Base-by-base conservation (phyloP, 2,113 vertebrate species). In the Vulpes vulpes region DNA sequence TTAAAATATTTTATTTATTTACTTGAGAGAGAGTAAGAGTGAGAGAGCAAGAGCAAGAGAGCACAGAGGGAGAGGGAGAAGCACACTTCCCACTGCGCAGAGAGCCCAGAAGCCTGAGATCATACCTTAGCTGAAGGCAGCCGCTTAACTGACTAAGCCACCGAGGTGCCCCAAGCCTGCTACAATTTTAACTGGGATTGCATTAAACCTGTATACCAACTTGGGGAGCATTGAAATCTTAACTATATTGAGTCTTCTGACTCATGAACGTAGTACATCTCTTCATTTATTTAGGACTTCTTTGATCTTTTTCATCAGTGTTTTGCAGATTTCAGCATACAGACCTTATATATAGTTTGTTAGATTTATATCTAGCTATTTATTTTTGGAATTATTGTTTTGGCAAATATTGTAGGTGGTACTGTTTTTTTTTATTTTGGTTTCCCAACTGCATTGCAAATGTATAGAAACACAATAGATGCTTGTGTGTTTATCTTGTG, bases 401-500 rank as follows among this genome's bases (percentile, higher is more conserved):
- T 51, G 27, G 25, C 43, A 83, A 32, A 60, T 89, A 78, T 82
- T 89, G 8, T 88, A 82, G 76, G 74, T 96, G 7, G 7, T 43
- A 90, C 51, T 93, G 23, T 53, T 32, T 84, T 78, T 83, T 81
- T 83, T 60, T 15, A 69, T 84, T 87, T 84, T 93, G 35, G 64
- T 53, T 93, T 84, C 35, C 43, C 32, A 89, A 30, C 69, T 85
- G n/a, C 53, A 96, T 22, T 84, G 53, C 12, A 53, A 30, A 9
- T 85, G 32, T 79, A 53, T 38, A 80, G 35, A 91, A 69, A 86
- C 55, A 60, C 32, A 64, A 64, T 0, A 38, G 35, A 55, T 92
- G 15, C 71, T 92, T 92, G 43, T 60, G 19, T 87, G 30, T 53
- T 73, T 35, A 53, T 51, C 12, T 93, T 84, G 12, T 69, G 12